Evolutionary conservation across 2,113 vertebrate species (phyloP).

Genomic region (Centrocercus urophasianus): DNA sequence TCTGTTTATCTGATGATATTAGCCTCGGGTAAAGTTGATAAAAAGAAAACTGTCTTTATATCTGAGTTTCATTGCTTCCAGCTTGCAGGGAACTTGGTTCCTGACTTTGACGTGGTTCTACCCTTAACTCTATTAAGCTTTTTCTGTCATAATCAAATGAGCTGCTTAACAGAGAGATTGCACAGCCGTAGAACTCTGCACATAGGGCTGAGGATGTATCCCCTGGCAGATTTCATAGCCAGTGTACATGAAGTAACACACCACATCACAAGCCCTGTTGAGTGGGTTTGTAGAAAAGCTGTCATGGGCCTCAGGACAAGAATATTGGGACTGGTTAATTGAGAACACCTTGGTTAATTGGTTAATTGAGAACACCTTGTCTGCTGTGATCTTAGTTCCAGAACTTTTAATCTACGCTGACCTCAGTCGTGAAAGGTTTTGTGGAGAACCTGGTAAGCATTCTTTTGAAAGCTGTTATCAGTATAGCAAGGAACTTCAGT

Average conservation of each 20-base stretch:
- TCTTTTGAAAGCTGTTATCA: neutral
- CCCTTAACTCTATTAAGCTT: neutral
- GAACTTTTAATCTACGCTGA: neutral
- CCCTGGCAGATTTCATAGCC: neutral
- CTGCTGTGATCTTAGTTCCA: neutral
- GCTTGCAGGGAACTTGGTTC: neutral
- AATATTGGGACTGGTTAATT: neutral
- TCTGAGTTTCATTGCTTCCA: neutral
- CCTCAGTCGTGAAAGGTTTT: neutral
- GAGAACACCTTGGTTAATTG: neutral
- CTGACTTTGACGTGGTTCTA: neutral
- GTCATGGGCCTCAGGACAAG: neutral
- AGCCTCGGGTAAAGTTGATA: neutral
- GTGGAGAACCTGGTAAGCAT: neutral
- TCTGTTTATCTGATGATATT: neutral
- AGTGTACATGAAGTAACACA: neutral
- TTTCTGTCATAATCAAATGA: neutral
- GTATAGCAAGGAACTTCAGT: neutral
- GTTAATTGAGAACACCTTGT: neutral
- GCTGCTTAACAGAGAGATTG: neutral
- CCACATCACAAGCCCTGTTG: neutral
- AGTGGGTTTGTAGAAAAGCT: neutral
- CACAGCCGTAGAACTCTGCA: neutral
- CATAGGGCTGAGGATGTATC: fast-evolving
- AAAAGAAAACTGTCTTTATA: neutral